Evolutionary conservation across 2,113 vertebrate species (phyloP).

Genomic region (Girardinichthys multiradiatus): DNA sequence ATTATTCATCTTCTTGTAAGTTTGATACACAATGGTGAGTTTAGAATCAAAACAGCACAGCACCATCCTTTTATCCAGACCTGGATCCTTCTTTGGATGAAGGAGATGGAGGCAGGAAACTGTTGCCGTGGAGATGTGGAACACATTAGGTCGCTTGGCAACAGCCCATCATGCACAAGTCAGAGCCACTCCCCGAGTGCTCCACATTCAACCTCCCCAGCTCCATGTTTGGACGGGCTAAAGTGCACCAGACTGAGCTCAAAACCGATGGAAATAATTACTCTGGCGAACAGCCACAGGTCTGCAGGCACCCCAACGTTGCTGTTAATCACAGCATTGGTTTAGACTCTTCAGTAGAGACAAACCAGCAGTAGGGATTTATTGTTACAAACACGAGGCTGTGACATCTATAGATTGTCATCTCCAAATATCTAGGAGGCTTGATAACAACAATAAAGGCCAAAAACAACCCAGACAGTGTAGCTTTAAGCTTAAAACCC

Average conservation of each 20-base stretch:
- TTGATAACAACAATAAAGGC: background rate
- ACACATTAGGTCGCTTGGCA: constrained; percentile 78
- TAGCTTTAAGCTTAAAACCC: background rate
- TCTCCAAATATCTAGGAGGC: background rate
- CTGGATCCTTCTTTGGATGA: constrained; percentile 43
- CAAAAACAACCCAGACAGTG: background rate
- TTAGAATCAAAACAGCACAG: constrained; percentile 12
- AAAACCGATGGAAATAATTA: constrained; percentile 22
- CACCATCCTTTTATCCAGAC: constrained; percentile 28
- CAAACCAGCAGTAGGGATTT: constrained; percentile 11
- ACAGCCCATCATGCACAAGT: constrained; percentile 73
- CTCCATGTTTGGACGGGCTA: constrained; percentile 43
- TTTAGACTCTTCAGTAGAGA: constrained; percentile 12
- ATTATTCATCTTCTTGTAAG: background rate
- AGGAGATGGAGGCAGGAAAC: constrained; percentile 74
- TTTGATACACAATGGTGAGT: background rate
- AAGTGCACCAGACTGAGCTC: constrained; percentile 36
- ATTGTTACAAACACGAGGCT: background rate
- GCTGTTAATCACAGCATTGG: constrained; percentile 29
- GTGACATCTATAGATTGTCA: constrained; percentile 15
- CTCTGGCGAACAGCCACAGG: constrained; percentile 33
- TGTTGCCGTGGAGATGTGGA: constrained; percentile 78
- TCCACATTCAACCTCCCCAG: constrained; percentile 28
- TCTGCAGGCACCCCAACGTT: constrained; percentile 19
- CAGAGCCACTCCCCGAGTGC: constrained; percentile 67